Evolutionary conservation across 2,797 vertebrate genomes (phyloP).

Genomic region (Cynopterus sphinx): DNA sequence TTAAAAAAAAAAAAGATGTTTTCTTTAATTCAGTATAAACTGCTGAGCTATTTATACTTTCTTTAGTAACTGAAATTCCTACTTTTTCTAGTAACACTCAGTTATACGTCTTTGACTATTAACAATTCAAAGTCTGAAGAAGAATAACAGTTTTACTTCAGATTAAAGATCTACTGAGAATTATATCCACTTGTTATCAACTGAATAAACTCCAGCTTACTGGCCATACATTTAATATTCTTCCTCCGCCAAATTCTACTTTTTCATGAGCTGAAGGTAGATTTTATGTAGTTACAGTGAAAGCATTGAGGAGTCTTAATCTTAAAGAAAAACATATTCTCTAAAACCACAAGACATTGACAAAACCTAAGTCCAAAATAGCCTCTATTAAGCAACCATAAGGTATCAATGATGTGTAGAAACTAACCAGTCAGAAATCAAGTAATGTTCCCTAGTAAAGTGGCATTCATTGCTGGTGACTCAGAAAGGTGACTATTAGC

Average conservation of each 20-base stretch:
- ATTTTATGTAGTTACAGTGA: slow-evolving; percentile 54
- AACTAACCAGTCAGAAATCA: slow-evolving; percentile 51
- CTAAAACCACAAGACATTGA: slow-evolving; percentile 11
- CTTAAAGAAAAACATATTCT: slow-evolving; percentile 3
- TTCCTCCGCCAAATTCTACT: slow-evolving; percentile 20
- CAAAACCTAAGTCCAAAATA: neutral
- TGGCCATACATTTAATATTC: neutral
- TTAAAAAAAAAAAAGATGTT: neutral
- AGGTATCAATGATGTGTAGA: slow-evolving; percentile 32
- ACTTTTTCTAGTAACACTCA: neutral
- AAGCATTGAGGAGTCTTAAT: neutral
- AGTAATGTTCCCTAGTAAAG: slow-evolving; percentile 36
- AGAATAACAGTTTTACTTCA: slow-evolving; percentile 2
- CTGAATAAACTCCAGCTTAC: neutral
- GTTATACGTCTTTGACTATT: slow-evolving; percentile 18
- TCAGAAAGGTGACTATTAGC: slow-evolving; percentile 55
- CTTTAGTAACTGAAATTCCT: slow-evolving; percentile 16
- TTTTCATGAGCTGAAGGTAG: slow-evolving; percentile 12
- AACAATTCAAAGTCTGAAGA: slow-evolving; percentile 10
- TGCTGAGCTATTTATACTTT: neutral
- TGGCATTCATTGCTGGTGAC: slow-evolving; percentile 57
- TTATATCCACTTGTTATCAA: neutral
- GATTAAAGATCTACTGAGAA: neutral
- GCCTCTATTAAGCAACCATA: slow-evolving; percentile 28
- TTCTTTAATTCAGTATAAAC: slow-evolving; percentile 22